These are phyloP conservation scores for Drosophila sproati DNA, from an alignment of 1,140 invertebrate species.

Conservation along the genomic window DNA sequence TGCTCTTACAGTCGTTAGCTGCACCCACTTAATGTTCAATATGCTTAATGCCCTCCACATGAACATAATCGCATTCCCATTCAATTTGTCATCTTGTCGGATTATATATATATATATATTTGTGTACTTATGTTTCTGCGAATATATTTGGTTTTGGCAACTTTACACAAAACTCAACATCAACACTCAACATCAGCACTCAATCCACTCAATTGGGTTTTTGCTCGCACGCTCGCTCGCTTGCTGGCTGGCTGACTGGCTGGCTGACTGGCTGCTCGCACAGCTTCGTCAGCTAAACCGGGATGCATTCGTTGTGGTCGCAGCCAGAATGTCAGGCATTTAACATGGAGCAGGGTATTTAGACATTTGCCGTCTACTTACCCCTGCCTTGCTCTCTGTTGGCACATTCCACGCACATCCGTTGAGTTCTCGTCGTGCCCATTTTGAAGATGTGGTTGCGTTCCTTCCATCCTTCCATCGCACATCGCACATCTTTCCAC, in stretches of 20 bases:
- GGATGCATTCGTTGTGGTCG: slow-evolving; percentile 57
- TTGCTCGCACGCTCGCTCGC: background rate
- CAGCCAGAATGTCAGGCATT: slow-evolving; percentile 70
- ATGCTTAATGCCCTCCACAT: background rate
- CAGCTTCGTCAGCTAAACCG: slow-evolving; percentile 13
- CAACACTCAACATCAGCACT: background rate
- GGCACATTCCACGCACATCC: slow-evolving; percentile 71
- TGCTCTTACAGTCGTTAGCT: background rate
- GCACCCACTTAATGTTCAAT: background rate
- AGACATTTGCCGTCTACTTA: slow-evolving; percentile 79
- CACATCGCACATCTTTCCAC: background rate
- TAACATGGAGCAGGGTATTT: slow-evolving; percentile 80
- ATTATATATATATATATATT: background rate
- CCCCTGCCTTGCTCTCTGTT: background rate
- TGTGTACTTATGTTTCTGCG: background rate
- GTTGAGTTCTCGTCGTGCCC: slow-evolving; percentile 50
- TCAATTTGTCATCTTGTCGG: background rate
- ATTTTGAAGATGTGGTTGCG: slow-evolving; percentile 44
- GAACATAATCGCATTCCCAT: slow-evolving; percentile 1
- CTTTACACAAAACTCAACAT: background rate
- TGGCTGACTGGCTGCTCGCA: background rate
- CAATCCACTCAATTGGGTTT: slow-evolving; percentile 9
- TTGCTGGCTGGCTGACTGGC: background rate
- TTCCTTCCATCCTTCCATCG: slow-evolving; percentile 34
- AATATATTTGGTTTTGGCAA: slow-evolving; percentile 10